Conservation (phyloP, 2,797 vertebrate genomes). For the Discoglossus pictus region DNA sequence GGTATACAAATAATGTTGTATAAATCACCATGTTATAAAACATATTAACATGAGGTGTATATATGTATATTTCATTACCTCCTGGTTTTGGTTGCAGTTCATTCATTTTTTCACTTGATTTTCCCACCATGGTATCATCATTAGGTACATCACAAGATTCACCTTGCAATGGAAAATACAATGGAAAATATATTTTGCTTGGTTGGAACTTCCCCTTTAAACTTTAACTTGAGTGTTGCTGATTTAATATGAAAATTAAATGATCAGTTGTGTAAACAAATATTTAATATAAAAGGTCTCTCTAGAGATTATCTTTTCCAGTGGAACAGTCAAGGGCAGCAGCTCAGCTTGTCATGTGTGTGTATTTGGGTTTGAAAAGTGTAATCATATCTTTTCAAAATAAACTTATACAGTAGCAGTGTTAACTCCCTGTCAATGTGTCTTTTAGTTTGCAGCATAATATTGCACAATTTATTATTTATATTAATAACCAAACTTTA, state of each 20-base stretch:
- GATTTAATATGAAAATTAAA: too few species aligned
- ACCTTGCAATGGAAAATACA: slow-evolving; percentile 56
- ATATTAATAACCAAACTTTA: too few species aligned
- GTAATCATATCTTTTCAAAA: slow-evolving; percentile 4
- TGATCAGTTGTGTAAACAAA: neutral
- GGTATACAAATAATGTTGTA: slow-evolving; percentile 22
- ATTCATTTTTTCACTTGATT: slow-evolving; percentile 63
- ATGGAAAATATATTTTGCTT: too few species aligned
- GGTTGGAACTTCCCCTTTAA: too few species aligned
- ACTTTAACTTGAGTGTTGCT: too few species aligned
- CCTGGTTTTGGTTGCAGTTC: slow-evolving; percentile 62
- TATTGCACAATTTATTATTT: too few species aligned
- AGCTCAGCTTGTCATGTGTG: slow-evolving; percentile 18
- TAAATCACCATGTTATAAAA: neutral
- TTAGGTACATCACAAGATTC: slow-evolving; percentile 75
- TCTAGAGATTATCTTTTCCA: slow-evolving; percentile 17
- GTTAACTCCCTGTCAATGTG: neutral
- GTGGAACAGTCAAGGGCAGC: slow-evolving; percentile 34
- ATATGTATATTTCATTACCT: slow-evolving; percentile 70
- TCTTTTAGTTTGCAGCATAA: too few species aligned
- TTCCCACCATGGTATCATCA: slow-evolving; percentile 76
- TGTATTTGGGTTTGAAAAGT: slow-evolving; percentile 34
- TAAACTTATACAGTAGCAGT: slow-evolving; percentile 12
- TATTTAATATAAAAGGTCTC: neutral
- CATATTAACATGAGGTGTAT: neutral